Conservation (phyloP, 2,113 vertebrate species). For the Kryptolebias marmoratus region DNA sequence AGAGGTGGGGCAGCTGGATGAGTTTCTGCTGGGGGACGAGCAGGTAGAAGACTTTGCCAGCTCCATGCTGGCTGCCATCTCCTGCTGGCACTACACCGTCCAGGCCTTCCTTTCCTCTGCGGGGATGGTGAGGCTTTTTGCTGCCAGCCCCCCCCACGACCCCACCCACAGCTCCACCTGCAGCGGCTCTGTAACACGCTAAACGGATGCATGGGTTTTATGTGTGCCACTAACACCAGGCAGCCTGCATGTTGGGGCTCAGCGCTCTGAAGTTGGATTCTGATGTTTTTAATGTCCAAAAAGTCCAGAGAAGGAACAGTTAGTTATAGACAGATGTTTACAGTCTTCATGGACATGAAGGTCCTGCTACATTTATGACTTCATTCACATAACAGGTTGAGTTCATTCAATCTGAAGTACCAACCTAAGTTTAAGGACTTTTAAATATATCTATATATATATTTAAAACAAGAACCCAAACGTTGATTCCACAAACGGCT, state of each 20-base stretch:
- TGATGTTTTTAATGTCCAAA: neutral
- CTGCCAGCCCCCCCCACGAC: neutral
- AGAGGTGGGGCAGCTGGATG: conserved; percentile 11
- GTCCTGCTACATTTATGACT: too few relatives aligned
- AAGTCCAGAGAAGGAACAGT: neutral
- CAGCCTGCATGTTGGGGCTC: conserved; percentile 8
- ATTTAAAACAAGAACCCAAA: too few relatives aligned
- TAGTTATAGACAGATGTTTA: neutral
- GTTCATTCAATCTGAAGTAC: too few relatives aligned
- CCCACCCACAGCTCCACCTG: neutral
- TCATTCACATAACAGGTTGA: too few relatives aligned
- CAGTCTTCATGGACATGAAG: neutral
- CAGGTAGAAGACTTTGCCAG: conserved; percentile 89
- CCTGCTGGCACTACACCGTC: conserved; percentile 86
- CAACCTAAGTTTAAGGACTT: too few relatives aligned
- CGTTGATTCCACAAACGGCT: too few relatives aligned
- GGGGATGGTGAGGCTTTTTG: conserved; percentile 81
- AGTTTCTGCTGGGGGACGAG: conserved; percentile 79
- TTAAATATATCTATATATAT: too few relatives aligned
- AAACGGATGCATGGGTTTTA: conserved; percentile 27
- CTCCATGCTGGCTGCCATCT: conserved; percentile 87
- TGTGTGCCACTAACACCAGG: conserved; percentile 31
- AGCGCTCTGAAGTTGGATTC: neutral
- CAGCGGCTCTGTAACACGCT: conserved; percentile 19
- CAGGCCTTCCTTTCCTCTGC: conserved; percentile 84